phyloP scores from a whole-genome alignment of 1,140 invertebrate genomes.

The Lepidurus couesii region DNA sequence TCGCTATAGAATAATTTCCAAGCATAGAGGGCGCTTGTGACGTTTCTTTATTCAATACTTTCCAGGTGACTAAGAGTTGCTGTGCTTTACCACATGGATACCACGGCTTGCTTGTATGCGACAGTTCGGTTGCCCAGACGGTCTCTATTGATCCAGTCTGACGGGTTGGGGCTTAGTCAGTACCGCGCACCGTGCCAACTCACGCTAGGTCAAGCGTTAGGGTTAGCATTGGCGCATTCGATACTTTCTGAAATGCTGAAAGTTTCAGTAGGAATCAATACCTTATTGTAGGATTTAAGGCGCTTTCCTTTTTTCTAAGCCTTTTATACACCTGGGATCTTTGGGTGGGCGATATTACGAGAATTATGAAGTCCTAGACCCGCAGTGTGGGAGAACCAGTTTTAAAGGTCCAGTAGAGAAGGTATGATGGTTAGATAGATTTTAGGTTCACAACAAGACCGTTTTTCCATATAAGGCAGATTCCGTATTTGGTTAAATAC shows the following conservation, averaged over 20 bases:
- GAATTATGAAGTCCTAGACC: not conserved
- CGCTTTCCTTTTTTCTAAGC: too few species aligned
- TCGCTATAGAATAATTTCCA: not conserved
- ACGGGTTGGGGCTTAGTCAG: not conserved
- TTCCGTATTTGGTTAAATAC: not conserved
- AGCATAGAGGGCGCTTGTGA: not conserved
- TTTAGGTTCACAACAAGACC: slow-evolving; percentile 13
- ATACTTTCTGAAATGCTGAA: not conserved
- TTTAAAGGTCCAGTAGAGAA: slow-evolving; percentile 1
- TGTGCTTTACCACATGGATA: not conserved
- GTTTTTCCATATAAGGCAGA: not conserved
- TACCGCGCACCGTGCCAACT: slow-evolving; percentile 15
- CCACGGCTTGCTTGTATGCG: slow-evolving; percentile 13
- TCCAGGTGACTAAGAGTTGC: not conserved
- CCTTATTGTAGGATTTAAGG: not conserved
- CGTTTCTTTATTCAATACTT: not conserved
- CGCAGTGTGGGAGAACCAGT: not conserved
- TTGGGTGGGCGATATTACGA: too few species aligned
- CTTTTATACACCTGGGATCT: too few species aligned
- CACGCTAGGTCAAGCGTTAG: not conserved
- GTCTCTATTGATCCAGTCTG: slow-evolving; percentile 17
- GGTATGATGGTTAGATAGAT: not conserved
- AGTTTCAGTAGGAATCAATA: not conserved
- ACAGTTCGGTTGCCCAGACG: slow-evolving; percentile 20
- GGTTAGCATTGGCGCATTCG: not conserved